Conservation (phyloP, 2,888 invertebrate genomes). For the Aphodius sticticus region DNA sequence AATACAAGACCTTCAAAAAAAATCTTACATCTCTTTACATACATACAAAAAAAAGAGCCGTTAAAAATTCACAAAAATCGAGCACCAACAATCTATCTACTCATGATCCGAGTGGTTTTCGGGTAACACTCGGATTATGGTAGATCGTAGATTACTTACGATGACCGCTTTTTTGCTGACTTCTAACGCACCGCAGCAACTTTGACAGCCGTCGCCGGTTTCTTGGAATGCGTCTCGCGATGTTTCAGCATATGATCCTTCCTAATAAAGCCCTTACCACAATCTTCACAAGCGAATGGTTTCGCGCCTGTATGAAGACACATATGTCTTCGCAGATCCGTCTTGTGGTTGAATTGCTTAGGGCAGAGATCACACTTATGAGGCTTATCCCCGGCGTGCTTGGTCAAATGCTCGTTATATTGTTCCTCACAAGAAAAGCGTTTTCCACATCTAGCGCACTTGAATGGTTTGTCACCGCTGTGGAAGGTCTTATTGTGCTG, state of each 20-base stretch:
- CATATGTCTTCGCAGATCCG: constrained; percentile 85
- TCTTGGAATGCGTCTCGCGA: constrained; percentile 79
- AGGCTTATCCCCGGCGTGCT: constrained; percentile 85
- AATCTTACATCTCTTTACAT: background rate
- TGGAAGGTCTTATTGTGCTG: constrained; percentile 93
- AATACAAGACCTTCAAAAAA: background rate
- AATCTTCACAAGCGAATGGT: constrained; percentile 81
- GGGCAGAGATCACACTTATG: constrained; percentile 86
- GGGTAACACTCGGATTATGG: background rate
- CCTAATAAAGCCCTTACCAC: constrained; percentile 88
- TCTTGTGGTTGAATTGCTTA: constrained; percentile 91
- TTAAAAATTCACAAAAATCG: background rate
- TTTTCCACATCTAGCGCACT: constrained; percentile 86
- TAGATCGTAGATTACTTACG: background rate
- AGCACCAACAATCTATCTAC: background rate
- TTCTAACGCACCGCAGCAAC: background rate
- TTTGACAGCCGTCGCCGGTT: constrained; percentile 49
- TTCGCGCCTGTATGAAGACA: constrained; percentile 88
- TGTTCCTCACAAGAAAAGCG: constrained; percentile 76
- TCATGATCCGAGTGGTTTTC: background rate
- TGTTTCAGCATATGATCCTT: constrained; percentile 93
- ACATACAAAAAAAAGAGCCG: background rate
- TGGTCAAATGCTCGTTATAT: constrained; percentile 77
- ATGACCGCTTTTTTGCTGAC: background rate
- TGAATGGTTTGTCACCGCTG: constrained; percentile 84